Percentiles rank a stretch among this genome's conserved stretches.
Evolutionary conservation across 1,140 invertebrate genomes (phyloP).

Genomic region (Ostrea edulis): DNA sequence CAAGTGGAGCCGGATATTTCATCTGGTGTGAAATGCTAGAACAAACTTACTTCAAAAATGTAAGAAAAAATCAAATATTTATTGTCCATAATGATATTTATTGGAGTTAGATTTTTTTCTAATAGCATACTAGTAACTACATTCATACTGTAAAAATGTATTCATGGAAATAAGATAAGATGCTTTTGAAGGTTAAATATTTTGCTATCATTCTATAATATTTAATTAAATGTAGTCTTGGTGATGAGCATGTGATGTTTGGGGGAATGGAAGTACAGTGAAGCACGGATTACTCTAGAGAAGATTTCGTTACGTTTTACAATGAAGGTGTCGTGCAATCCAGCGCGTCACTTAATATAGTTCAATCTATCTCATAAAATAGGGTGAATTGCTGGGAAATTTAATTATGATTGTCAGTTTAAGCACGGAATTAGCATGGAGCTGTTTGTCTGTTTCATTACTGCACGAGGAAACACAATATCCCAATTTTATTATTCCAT

Average conservation of each 20-base stretch:
- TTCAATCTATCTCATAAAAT: slow-evolving; percentile 55
- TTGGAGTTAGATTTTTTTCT: no score
- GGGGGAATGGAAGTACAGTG: not conserved
- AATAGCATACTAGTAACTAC: no score
- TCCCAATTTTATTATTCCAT: slow-evolving; percentile 54
- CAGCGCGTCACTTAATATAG: slow-evolving; percentile 48
- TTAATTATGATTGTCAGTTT: slow-evolving; percentile 60
- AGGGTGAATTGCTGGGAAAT: slow-evolving; percentile 51
- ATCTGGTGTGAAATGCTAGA: no score
- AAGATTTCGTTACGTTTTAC: slow-evolving; percentile 1
- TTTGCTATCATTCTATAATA: not conserved
- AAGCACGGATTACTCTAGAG: not conserved
- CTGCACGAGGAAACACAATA: slow-evolving; percentile 47
- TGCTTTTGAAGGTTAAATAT: no score
- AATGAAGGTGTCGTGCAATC: not conserved
- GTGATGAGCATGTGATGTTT: not conserved
- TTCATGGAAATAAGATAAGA: no score
- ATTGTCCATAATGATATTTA: no score
- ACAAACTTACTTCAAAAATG: no score
- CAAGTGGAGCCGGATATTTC: no score
- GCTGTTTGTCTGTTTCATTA: slow-evolving; percentile 57
- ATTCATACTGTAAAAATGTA: no score
- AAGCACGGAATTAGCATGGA: slow-evolving; percentile 53
- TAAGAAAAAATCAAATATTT: no score
- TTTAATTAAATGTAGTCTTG: not conserved